A percentile compares a stretch with the other conserved stretches of the same genome.
Conservation (phyloP, 2,888 invertebrate species). For the Tuta absoluta region DNA sequence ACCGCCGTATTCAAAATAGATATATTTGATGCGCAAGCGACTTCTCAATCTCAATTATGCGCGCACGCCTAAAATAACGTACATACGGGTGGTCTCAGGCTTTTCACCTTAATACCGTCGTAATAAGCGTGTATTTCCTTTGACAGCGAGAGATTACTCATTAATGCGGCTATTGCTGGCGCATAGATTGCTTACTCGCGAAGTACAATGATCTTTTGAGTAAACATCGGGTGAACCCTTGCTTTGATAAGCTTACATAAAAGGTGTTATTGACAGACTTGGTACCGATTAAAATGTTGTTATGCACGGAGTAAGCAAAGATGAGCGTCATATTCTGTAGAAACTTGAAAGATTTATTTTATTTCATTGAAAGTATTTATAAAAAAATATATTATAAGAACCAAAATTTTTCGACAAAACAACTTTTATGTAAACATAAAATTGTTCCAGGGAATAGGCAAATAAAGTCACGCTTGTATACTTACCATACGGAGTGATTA, state of each 20-base stretch:
- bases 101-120: constrained; percentile 59
- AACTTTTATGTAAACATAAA: too few species aligned
- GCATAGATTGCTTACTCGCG: constrained; percentile 37
- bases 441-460: too few species aligned
- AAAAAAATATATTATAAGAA: too few species aligned
- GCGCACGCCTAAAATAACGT: constrained; percentile 75
- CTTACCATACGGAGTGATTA: too few species aligned
- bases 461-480: too few species aligned
- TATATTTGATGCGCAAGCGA: constrained; percentile 60
- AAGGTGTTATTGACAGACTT: too few species aligned
- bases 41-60: constrained; percentile 76
- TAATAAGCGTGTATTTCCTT: constrained; percentile 62
- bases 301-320: too few species aligned
- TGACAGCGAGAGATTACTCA: constrained; percentile 44
- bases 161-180: constrained; percentile 27
- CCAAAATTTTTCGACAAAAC: too few species aligned
- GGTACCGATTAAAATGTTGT: too few species aligned
- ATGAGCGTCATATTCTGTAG: too few species aligned
- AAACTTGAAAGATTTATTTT: too few species aligned
- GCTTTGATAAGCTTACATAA: constrained; percentile 10
- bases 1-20: constrained; percentile 6
- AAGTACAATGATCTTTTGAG: constrained; percentile 25
- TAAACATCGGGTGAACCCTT: constrained; percentile 15
- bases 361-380: too few species aligned
- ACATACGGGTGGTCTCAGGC: constrained; percentile 66